Evolutionary conservation across 2,888 invertebrate species (phyloP), one percentile per base, ranked within the genome.

Genomic region (Brachypalpus laphriformis): DNA sequence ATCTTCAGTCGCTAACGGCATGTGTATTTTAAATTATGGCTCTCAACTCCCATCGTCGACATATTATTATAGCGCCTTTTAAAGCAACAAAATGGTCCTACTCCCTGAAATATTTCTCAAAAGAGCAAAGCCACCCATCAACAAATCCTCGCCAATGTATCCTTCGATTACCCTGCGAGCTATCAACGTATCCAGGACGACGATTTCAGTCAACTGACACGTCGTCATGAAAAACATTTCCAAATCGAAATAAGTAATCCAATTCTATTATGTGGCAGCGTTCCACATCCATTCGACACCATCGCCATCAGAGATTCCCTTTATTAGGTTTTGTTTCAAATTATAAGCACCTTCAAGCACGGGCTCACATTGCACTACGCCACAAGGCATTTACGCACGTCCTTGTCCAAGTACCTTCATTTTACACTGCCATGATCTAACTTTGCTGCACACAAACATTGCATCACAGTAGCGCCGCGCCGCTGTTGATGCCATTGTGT

Each of bases 401-500:
- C 54, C 45, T 34, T 22, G 45, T 49, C 8, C 28, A 34, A 56
- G 54, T 16, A 16, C 8, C 22, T 25, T 54, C 28, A n/a, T 34
- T 51, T 61, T 40, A 40, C 37, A 9, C 42, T 18, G 18, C 14
- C 59, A 18, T 28, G 25, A 61, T 18, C n/a, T 9, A n/a, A n/a
- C 9, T 28, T 9, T 34, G 16, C 28, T 9, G 9, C 11, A 7
- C 5, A 56, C 47, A 11, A 18, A 25, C 47, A 49, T 37, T 7
- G 28, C 49, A 31, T 22, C 31, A 54, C 72, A 51, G 51, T 28
- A 28, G 16, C 8, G 14, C 11, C n/a, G n/a, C n/a, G n/a, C n/a
- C n/a, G n/a, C n/a, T 20, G 16, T 45, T 77, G 61, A 61, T 61
- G 54, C 42, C 16, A 61, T 61, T 57, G 49, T 65, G 63, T 56